Evolutionary conservation across 2,113 vertebrate genomes (phyloP).

Genomic region (Coracopsis vasa): DNA sequence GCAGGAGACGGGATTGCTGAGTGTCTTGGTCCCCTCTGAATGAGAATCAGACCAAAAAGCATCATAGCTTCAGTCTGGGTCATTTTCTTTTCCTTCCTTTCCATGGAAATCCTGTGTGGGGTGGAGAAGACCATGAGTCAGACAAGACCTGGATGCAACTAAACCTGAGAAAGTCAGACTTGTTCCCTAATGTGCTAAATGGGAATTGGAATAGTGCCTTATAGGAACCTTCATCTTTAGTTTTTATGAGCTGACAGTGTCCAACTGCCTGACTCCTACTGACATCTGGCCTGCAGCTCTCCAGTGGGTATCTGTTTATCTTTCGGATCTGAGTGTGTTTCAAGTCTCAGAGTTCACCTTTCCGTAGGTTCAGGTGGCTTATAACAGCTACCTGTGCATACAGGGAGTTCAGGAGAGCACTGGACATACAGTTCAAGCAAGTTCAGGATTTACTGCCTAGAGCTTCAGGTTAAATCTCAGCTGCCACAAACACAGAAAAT

Average conservation of each 20-base stretch:
- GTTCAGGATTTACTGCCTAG: background rate
- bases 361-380: background rate
- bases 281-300: background rate
- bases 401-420: background rate
- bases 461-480: background rate
- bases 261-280: background rate
- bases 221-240: background rate
- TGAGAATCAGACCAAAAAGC: background rate
- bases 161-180: background rate
- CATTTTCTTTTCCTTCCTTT: background rate
- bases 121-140: background rate
- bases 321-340: background rate
- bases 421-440: background rate
- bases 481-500: background rate
- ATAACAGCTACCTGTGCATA: background rate
- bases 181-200: background rate
- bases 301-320: background rate
- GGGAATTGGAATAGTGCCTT: background rate
- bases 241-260: background rate
- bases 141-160: background rate
- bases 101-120: background rate
- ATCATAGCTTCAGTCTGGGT: accelerated
- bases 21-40: background rate
- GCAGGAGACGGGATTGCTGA: background rate
- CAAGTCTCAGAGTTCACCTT: background rate